Conservation (phyloP, 2,797 vertebrate genomes). For the Lutjanus campechanus region DNA sequence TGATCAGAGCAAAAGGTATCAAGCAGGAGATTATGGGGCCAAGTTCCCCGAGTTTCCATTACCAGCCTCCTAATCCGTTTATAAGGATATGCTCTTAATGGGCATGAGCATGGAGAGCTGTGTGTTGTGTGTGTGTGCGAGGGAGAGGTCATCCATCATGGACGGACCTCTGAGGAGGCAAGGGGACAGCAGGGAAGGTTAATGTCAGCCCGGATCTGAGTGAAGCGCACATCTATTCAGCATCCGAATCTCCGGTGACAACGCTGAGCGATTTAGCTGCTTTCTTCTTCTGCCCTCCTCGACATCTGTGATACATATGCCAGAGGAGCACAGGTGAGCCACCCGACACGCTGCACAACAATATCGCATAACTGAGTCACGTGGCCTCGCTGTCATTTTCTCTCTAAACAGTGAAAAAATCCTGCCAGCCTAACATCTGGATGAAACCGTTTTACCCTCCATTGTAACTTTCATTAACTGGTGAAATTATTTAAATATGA, state of each 20-base stretch:
- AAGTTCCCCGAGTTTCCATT: constrained; percentile 67
- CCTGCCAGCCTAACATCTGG: not conserved
- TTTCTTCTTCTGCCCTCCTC: constrained; percentile 33
- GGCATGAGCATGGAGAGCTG: constrained; percentile 38
- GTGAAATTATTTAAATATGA: not conserved
- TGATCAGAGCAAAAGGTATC: constrained; percentile 67
- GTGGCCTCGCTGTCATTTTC: not conserved
- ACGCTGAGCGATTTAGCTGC: constrained; percentile 25
- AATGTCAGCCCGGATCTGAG: constrained; percentile 62
- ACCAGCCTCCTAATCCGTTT: constrained; percentile 71
- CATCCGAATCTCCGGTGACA: constrained; percentile 60
- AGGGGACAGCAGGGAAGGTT: constrained; percentile 67
- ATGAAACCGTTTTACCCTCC: not conserved
- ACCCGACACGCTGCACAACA: not conserved
- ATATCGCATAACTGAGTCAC: not conserved
- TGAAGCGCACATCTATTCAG: constrained; percentile 60
- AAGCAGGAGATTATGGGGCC: constrained; percentile 62
- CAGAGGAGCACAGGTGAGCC: not conserved
- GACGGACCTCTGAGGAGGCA: constrained; percentile 47
- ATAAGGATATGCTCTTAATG: constrained; percentile 71
- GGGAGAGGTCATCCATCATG: constrained; percentile 73
- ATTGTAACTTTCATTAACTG: not conserved
- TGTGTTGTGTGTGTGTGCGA: constrained; percentile 34
- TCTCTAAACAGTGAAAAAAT: not conserved
- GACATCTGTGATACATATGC: constrained; percentile 36